Conservation (phyloP, 2,113 vertebrate genomes). For the Macquaria ambigua region DNA sequence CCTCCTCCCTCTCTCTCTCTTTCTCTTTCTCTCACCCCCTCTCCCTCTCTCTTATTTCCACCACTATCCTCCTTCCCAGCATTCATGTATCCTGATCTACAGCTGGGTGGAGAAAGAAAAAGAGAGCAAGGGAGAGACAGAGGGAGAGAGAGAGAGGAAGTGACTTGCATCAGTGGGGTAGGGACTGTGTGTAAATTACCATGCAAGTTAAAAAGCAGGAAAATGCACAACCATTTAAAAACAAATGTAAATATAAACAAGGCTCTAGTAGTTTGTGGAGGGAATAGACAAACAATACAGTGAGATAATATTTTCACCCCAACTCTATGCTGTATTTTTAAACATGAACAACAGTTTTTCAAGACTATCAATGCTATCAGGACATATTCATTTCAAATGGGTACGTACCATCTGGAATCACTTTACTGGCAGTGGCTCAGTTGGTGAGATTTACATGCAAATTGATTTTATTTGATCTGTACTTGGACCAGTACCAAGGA, state of each 20-base stretch:
- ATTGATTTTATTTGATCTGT: not conserved
- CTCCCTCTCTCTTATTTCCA: slow-evolving; percentile 48
- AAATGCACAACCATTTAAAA: slow-evolving; percentile 8
- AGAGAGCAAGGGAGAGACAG: slow-evolving; percentile 30
- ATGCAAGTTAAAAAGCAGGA: slow-evolving; percentile 61
- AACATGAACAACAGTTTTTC: not conserved
- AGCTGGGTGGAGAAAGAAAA: slow-evolving; percentile 61
- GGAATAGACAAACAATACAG: not conserved
- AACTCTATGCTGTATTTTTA: not conserved
- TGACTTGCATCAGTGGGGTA: slow-evolving; percentile 78
- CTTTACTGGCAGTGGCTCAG: not conserved
- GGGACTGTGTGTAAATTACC: slow-evolving; percentile 84
- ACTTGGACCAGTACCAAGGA: not conserved
- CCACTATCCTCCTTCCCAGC: slow-evolving; percentile 66
- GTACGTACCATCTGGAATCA: not conserved
- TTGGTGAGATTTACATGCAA: not conserved
- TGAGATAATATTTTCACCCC: not conserved
- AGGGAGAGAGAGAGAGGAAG: slow-evolving; percentile 66
- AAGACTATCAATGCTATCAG: not conserved
- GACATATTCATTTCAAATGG: not conserved
- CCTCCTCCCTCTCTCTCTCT: slow-evolving; percentile 35
- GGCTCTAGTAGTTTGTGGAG: not conserved
- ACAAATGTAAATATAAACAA: not conserved
- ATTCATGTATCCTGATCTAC: slow-evolving; percentile 69
- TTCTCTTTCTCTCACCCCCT: slow-evolving; percentile 32